Conservation (phyloP, 2,888 invertebrate genomes). For the Pammene fasciana region DNA sequence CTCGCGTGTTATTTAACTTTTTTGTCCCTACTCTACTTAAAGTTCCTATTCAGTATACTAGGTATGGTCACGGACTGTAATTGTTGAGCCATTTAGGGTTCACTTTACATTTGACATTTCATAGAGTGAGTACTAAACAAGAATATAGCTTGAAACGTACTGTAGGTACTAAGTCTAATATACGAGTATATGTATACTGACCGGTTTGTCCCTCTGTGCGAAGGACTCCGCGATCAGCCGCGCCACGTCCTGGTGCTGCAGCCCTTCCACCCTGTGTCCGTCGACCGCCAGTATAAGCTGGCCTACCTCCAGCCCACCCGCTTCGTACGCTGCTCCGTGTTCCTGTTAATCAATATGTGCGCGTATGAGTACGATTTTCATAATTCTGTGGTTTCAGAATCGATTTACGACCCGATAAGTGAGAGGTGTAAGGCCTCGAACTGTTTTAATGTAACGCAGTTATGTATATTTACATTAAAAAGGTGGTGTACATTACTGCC, state of each 20-base stretch:
- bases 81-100: too few relatives aligned
- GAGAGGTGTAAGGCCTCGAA: not conserved
- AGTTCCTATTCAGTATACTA: too few relatives aligned
- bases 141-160: too few relatives aligned
- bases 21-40: too few relatives aligned
- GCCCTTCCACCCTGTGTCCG: constrained; percentile 89
- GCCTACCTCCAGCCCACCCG: constrained; percentile 96
- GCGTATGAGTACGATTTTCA: not conserved
- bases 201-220: constrained; percentile 91
- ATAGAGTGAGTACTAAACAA: too few relatives aligned
- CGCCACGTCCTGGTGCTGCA: constrained; percentile 95
- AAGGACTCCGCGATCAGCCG: constrained; percentile 96
- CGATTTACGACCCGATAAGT: not conserved
- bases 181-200: constrained; percentile 44
- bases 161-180: too few relatives aligned
- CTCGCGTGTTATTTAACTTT: too few relatives aligned
- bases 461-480: not conserved
- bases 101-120: too few relatives aligned
- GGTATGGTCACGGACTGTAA: too few relatives aligned
- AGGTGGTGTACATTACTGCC: not conserved
- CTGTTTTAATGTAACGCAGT: not conserved
- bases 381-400: not conserved
- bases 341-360: constrained; percentile 84
- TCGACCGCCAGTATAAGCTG: constrained; percentile 97
- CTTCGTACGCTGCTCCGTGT: constrained; percentile 96